Conservation (phyloP, 2,113 vertebrate genomes). For the western clawed frog (Xenopus tropicalis) region UCB_Xtro_10.0 CM004445.2:105929001-105929500, state of each 20-base stretch:
- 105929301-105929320: slow-evolving; percentile 57
- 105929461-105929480: slow-evolving; percentile 52
- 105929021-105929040: slow-evolving; percentile 24
- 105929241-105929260: slow-evolving; percentile 16
- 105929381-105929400: slow-evolving; percentile 59
- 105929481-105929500: slow-evolving; percentile 39
- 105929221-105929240: slow-evolving; percentile 28
- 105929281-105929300: slow-evolving; percentile 50
- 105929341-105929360: slow-evolving; percentile 63
- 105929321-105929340: slow-evolving; percentile 61
- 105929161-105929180: slow-evolving; percentile 37
- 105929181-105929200: slow-evolving; percentile 33
- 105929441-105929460: slow-evolving; percentile 65
- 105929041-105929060: slow-evolving; percentile 37
- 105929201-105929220: slow-evolving; percentile 38
- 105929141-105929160: slow-evolving; percentile 34
- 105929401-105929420: slow-evolving; percentile 63
- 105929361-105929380: slow-evolving; percentile 61
- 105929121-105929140: slow-evolving; percentile 27
- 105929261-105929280: slow-evolving; percentile 25
- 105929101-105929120: slow-evolving; percentile 8
- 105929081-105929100: slow-evolving; percentile 33
- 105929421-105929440: slow-evolving; percentile 52
- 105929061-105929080: slow-evolving; percentile 26
- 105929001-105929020: background rate